phyloP scores from a whole-genome alignment of 30 jellyfish, hydroid and myxozoan genomes.

The Hydra vulgaris region DNA sequence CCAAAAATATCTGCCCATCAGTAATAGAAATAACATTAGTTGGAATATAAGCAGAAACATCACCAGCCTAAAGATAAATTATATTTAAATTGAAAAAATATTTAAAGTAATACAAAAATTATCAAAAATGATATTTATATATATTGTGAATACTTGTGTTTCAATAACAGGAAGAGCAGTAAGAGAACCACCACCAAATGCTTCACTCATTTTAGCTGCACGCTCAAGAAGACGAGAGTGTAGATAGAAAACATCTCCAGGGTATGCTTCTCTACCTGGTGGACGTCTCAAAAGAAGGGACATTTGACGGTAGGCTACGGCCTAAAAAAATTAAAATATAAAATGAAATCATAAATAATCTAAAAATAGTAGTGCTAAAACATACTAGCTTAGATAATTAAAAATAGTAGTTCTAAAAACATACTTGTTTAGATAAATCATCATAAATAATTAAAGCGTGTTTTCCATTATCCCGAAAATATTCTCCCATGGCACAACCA shows the following conservation, averaged over 20 bases:
- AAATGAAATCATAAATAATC: neutral
- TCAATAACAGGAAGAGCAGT: constrained; percentile 99
- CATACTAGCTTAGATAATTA: neutral
- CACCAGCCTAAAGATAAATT: constrained; percentile 82
- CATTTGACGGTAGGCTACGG: constrained; percentile 99
- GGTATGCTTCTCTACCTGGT: constrained; percentile 99
- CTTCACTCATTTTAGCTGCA: constrained; percentile 98
- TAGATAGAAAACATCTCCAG: constrained; percentile 99
- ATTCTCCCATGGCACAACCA: constrained; percentile 99
- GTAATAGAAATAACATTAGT: constrained; percentile 98
- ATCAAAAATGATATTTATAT: neutral
- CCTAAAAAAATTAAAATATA: constrained; percentile 32
- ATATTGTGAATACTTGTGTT: constrained; percentile 55
- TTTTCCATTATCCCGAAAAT: constrained; percentile 97
- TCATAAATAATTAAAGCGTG: constrained; percentile 99
- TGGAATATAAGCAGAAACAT: constrained; percentile 99
- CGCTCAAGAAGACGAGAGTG: constrained; percentile 99
- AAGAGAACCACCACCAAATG: constrained; percentile 92
- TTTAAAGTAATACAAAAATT: neutral
- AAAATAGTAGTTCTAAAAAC: neutral
- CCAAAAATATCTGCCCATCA: constrained; percentile 98
- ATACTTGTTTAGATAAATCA: constrained; percentile 97
- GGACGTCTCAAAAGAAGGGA: constrained; percentile 98
- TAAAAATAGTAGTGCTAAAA: neutral
- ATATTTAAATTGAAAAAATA: neutral